Evolutionary conservation across 2,797 vertebrate species (phyloP).

Genomic region (Rousettus madagascariensis): DNA sequence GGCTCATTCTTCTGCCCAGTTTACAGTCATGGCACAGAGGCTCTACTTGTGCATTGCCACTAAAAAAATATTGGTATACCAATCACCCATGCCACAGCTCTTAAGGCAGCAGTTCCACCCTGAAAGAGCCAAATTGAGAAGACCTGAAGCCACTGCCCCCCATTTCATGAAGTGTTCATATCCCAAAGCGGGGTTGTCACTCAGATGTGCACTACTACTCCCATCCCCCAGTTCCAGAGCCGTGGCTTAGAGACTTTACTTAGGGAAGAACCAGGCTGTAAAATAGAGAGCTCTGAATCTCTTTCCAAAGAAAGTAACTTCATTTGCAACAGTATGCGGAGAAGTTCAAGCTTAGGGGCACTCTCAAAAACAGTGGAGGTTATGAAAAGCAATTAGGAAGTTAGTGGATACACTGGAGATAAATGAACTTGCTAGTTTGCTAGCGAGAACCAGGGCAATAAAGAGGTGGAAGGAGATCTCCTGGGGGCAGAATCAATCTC

Average conservation of each 20-base stretch:
- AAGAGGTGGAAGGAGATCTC: background rate
- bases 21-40: background rate
- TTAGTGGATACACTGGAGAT: background rate
- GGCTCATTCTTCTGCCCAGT: background rate
- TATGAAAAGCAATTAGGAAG: background rate
- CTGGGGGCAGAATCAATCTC: conserved; percentile 19
- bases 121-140: background rate
- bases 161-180: background rate
- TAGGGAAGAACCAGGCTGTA: background rate
- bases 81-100: background rate
- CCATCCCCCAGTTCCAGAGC: background rate
- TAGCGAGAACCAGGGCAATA: background rate
- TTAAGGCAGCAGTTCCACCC: background rate
- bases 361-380: background rate
- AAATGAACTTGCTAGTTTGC: background rate
- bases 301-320: conserved; percentile 1
- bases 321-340: background rate
- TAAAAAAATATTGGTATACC: background rate
- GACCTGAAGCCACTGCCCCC: background rate
- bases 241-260: background rate
- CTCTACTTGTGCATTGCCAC: background rate
- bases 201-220: background rate
- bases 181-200: background rate
- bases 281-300: background rate
- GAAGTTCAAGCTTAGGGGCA: background rate